Base-by-base conservation (phyloP, 2,113 vertebrate genomes). In the Myrmecobius fasciatus region DNA sequence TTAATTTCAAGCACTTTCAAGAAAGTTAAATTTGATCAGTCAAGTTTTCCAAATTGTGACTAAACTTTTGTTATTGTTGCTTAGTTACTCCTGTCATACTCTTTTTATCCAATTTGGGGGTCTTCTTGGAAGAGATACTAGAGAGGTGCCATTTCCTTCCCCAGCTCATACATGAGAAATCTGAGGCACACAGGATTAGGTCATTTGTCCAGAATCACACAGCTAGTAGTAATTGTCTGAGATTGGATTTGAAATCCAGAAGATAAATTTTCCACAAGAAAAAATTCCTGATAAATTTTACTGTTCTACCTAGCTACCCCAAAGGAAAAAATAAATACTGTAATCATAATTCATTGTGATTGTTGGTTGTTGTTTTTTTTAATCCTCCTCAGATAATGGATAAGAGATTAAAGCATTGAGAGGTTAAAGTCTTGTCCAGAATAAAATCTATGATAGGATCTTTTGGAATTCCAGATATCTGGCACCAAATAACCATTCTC, bases 241-340 rank as follows among this genome's bases (percentile, higher is more conserved):
- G 60, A 6, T 31, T 31, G 36, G 31, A 67, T 67, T 67, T 36
- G 31, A 67, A 36, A 3, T 36, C 31, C 36, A 31, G 60, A 67
- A 60, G 56, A 60, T 36, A 17, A 17, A 12, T 67, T 31, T 67
- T 67, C 3, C 31, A n/a, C n/a, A n/a, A n/a, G n/a, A n/a, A n/a
- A n/a, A n/a, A n/a, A n/a, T n/a, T n/a, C n/a, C n/a, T n/a, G n/a
- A n/a, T n/a, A n/a, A n/a, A n/a, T n/a, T n/a, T 31, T 12, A 36
- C 31, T 67, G 0, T 36, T 3, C 12, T 6, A 36, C 28, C 12
- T 17, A 67, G 56, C 28, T 60, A 31, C 26, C 56, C 10, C 56
- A 75, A 75, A 95, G 90, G n/a, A 36, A 91, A 60, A 91, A 60
- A 51, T 89, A 53, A 93, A 56, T 46, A 46, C 8, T 91, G 22